Evolutionary conservation across 2,113 vertebrate species (phyloP).

Genomic region (Psilopsiagon aymara): DNA sequence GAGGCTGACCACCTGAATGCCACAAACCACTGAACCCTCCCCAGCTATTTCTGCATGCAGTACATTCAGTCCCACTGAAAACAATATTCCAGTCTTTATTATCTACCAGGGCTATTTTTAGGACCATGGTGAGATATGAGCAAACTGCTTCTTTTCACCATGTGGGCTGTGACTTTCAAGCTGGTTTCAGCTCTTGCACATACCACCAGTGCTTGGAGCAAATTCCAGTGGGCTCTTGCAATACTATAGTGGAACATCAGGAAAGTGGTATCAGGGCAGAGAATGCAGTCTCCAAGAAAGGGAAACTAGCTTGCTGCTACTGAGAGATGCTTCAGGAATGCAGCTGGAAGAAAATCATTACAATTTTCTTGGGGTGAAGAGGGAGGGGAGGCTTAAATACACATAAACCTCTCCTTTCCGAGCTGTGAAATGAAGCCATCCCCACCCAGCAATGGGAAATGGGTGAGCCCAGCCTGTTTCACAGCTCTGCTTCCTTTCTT

Average conservation of each 20-base stretch:
- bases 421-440: not conserved
- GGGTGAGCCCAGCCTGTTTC: conserved; percentile 18
- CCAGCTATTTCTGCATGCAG: not conserved
- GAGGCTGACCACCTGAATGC: not conserved
- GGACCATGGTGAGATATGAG: conserved; percentile 22
- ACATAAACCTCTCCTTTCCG: not conserved
- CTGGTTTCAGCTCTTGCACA: conserved; percentile 9
- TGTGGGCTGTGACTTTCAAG: not conserved
- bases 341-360: not conserved
- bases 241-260: not conserved
- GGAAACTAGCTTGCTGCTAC: not conserved
- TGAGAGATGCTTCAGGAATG: not conserved
- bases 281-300: not conserved
- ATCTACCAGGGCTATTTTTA: conserved; percentile 63
- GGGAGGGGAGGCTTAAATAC: not conserved
- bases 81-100: conserved; percentile 26
- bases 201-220: not conserved
- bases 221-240: conserved; percentile 40
- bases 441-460: conserved; percentile 58
- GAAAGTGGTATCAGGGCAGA: not conserved
- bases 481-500: conserved; percentile 61
- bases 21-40: not conserved
- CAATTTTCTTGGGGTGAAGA: not conserved
- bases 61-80: conserved; percentile 56
- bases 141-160: not conserved